A percentile compares a stretch with the other conserved stretches of the same genome.
phyloP scores from a whole-genome alignment of 2,888 invertebrate species.

The Orchesella flavescens region DNA sequence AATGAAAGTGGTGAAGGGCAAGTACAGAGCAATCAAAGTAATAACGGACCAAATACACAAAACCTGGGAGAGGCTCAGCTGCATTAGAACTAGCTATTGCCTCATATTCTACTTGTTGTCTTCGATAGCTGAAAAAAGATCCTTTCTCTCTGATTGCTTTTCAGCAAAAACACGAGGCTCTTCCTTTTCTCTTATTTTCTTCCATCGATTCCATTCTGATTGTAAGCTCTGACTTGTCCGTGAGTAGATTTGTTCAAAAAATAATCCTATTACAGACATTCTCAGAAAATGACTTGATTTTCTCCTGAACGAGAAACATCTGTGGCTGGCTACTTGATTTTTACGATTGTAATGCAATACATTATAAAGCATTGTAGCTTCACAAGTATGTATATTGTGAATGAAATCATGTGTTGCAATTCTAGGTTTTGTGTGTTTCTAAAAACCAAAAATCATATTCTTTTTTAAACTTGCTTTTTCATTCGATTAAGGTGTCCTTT shows the following conservation, averaged over 20 bases:
- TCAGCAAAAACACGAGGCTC: not conserved
- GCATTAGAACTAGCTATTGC: too few relatives aligned
- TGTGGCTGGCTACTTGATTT: not conserved
- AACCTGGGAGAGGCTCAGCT: not conserved
- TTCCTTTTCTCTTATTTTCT: not conserved
- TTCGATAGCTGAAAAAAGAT: too few relatives aligned
- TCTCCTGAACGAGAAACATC: slow-evolving; percentile 10
- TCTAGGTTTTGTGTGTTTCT: too few relatives aligned
- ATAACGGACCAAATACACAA: not conserved
- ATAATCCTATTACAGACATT: slow-evolving; percentile 38
- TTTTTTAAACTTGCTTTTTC: too few relatives aligned
- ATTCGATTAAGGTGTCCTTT: too few relatives aligned
- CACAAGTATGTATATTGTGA: too few relatives aligned
- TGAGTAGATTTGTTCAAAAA: not conserved
- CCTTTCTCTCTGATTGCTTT: not conserved
- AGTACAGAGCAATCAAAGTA: not conserved
- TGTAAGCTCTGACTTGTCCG: not conserved
- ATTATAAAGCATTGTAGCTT: too few relatives aligned
- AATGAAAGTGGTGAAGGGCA: slow-evolving; percentile 1
- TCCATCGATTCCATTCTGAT: too few relatives aligned
- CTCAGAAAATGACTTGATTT: slow-evolving; percentile 41
- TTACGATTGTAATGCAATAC: too few relatives aligned
- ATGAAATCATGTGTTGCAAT: too few relatives aligned
- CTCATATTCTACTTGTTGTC: too few relatives aligned
- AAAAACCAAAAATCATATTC: too few relatives aligned